Evolutionary conservation across 2,888 invertebrate species (phyloP), one percentile per base, ranked within the genome.

Genomic region (Nesidiocoris tenuis): DNA sequence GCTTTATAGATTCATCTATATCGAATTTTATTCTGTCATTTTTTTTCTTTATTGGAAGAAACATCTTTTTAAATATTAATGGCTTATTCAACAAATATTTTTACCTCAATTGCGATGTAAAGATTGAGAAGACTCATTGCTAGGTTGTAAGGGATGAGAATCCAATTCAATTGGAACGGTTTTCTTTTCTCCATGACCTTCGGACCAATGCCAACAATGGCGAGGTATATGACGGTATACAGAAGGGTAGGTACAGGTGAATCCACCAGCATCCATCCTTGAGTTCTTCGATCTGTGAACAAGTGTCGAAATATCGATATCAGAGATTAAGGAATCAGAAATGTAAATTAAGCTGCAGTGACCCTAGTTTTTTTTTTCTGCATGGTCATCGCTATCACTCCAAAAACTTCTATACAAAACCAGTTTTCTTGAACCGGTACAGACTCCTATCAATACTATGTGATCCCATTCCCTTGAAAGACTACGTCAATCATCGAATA

Each of bases 251-350:
- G 91, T 75, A 87, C 83, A 0, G 93, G 93, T 0, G 94, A 94
- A 81, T 92, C 91, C 75, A 95, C 94, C 81, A 95, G 84, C 0
- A 90, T 88, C 94, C 94, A 95, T 84, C 92, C 91, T 86, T 89
- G 89, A 39, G 94, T 93, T 82, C 94, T 87, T 79, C 88, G 86
- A 83, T 95, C 95, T 92, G 85, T 12, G 86, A 87, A 59, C 59
- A 59, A n/a, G n/a, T n/a, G n/a, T n/a, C n/a, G n/a, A n/a, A 54
- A 12, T 54, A 12, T 54, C 16, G 16, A 54, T 54, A 16, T 54
- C 54, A 54, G 16, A 54, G 16, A 54, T 54, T 12, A 54, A 54
- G 16, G 7, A 54, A 54, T 54, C 16, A 12, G 7, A 54, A 16
- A 7, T 54, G 7, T 54, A 7, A 54, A 54, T 12, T 54, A 16